Percentiles rank a stretch among this genome's conserved stretches.
Conservation (phyloP, 2,888 invertebrate genomes). For the Trichopria drosophilae region DNA sequence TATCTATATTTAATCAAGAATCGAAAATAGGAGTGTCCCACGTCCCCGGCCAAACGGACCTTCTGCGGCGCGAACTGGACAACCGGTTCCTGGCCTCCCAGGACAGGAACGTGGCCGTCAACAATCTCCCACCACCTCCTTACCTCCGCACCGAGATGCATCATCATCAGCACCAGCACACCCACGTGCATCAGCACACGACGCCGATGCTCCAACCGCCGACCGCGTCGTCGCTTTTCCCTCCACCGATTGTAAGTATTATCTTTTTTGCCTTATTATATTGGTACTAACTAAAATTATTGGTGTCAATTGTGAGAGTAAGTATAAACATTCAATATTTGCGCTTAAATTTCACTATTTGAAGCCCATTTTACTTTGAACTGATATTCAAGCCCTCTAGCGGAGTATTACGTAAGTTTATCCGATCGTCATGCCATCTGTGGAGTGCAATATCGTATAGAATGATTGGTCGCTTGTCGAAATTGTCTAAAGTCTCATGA, state of each 20-base stretch:
- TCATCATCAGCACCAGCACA: conserved; percentile 91
- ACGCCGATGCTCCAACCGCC: conserved; percentile 68
- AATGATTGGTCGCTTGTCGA: too few species aligned
- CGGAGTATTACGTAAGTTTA: too few species aligned
- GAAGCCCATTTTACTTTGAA: too few species aligned
- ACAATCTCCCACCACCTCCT: conserved; percentile 61
- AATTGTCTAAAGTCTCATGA: too few species aligned
- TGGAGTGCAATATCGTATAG: too few species aligned
- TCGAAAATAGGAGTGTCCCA: conserved; percentile 52
- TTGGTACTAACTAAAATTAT: too few species aligned
- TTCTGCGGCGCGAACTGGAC: conserved; percentile 86
- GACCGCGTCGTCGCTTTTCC: conserved; percentile 61
- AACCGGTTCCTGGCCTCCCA: conserved; percentile 87
- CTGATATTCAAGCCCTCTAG: too few species aligned
- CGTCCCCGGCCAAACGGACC: conserved; percentile 73
- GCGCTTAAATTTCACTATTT: too few species aligned
- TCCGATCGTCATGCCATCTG: too few species aligned
- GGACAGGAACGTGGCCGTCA: conserved; percentile 64
- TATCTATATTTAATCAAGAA: conserved; percentile 24
- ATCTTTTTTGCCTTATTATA: conserved; percentile 1
- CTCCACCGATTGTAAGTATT: conserved; percentile 69
- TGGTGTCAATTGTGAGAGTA: too few species aligned
- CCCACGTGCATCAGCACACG: conserved; percentile 86
- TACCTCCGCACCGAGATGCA: conserved; percentile 83
- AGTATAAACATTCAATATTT: too few species aligned